These are phyloP conservation scores for Paramuricea clavata DNA, from an alignment of 92 coral and sea anemone genomes.

Conservation along the genomic window DNA sequence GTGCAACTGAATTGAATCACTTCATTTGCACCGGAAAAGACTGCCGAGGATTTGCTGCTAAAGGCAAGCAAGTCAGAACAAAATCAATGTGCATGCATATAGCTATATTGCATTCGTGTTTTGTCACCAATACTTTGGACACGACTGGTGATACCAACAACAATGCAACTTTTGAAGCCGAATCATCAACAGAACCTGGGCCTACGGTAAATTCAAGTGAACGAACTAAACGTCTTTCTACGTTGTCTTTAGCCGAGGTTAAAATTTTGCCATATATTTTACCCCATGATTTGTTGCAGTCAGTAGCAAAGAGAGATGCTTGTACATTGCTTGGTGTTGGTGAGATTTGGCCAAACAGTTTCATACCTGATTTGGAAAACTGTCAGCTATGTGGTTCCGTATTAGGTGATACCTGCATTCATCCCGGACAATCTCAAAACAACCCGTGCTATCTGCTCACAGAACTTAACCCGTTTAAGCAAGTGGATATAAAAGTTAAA, in stretches of 20 bases:
- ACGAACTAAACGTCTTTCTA: neutral
- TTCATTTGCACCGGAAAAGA: constrained; percentile 53
- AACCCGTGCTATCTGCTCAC: neutral
- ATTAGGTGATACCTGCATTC: constrained; percentile 10
- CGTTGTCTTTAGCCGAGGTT: neutral
- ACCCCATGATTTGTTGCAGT: constrained; percentile 11
- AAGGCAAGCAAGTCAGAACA: constrained; percentile 42
- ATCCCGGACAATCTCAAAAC: neutral
- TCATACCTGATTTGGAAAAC: neutral
- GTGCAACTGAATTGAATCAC: neutral
- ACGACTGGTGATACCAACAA: neutral
- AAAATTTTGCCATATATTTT: constrained; percentile 19
- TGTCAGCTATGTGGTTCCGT: constrained; percentile 24
- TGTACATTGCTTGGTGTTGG: constrained; percentile 8
- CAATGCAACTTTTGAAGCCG: neutral
- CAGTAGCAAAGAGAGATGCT: constrained; percentile 38
- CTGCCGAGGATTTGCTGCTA: constrained; percentile 50
- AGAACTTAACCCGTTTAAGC: constrained; percentile 13
- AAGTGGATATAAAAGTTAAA: neutral
- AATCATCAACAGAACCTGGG: neutral
- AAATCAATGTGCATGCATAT: constrained; percentile 51
- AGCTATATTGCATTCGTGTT: constrained; percentile 39
- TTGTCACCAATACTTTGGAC: neutral
- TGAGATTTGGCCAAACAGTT: constrained; percentile 40
- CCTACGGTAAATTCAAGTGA: neutral